These are phyloP conservation scores for Cremastinae sp. DNA, from an alignment of 2,888 invertebrate genomes.

Conservation along the genomic window DNA sequence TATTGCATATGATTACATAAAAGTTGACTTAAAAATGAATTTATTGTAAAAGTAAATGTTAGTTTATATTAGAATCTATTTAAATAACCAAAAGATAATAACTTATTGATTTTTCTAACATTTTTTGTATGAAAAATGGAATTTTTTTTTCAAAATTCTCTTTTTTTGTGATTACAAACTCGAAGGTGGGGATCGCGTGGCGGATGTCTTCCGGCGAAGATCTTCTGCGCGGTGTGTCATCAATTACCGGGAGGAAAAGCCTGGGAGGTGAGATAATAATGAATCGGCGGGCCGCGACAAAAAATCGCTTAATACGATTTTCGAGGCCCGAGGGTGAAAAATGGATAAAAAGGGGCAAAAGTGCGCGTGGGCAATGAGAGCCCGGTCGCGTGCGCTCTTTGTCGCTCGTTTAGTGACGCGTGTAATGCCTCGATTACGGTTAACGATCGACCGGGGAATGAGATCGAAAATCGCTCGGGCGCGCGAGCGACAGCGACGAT, in stretches of 20 bases:
- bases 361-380: conserved; percentile 43
- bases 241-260: conserved; percentile 25
- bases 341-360: conserved; percentile 18
- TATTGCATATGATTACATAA: too few relatives aligned
- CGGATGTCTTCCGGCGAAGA: too few relatives aligned
- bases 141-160: too few relatives aligned
- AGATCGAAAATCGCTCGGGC: neutral
- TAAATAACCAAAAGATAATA: too few relatives aligned
- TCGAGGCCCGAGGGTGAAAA: neutral
- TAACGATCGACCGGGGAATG: neutral
- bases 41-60: too few relatives aligned
- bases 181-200: too few relatives aligned
- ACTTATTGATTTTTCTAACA: too few relatives aligned
- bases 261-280: neutral
- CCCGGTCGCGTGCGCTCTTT: conserved; percentile 69
- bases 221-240: too few relatives aligned
- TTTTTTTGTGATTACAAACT: too few relatives aligned
- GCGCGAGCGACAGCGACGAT: conserved; percentile 59
- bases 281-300: conserved; percentile 58
- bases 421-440: conserved; percentile 19
- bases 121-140: too few relatives aligned
- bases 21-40: too few relatives aligned
- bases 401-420: conserved; percentile 31
- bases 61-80: too few relatives aligned
- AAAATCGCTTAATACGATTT: conserved; percentile 66